phyloP scores from a whole-genome alignment of 2,797 vertebrate species.

The Sciurus carolinensis region DNA sequence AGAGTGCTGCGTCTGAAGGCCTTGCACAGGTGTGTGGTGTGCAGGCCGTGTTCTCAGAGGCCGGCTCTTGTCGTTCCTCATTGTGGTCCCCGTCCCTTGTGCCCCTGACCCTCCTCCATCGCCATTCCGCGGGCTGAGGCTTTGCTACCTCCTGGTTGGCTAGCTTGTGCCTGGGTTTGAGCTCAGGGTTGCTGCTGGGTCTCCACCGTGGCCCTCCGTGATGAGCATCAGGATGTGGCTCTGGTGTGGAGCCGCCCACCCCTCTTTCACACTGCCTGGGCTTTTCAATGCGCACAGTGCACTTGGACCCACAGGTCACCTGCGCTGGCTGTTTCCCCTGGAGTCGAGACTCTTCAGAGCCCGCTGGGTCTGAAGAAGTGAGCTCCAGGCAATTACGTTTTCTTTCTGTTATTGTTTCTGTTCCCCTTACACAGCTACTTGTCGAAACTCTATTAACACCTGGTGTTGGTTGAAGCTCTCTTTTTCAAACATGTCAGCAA shows the following conservation, averaged over 20 bases:
- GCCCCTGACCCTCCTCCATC: background rate
- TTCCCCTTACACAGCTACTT: background rate
- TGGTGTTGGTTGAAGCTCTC: constrained; percentile 60
- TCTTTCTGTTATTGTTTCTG: constrained; percentile 36
- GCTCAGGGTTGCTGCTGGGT: background rate
- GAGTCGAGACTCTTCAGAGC: background rate
- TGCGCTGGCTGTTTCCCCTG: background rate
- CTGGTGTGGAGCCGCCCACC: background rate
- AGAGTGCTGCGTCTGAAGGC: background rate
- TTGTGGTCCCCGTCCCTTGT: background rate
- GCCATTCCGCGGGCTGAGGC: background rate
- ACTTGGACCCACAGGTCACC: background rate
- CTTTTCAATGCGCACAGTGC: background rate
- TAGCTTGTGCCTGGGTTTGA: background rate
- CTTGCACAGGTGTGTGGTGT: background rate
- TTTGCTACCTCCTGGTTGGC: background rate
- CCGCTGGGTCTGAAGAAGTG: background rate
- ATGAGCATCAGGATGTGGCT: background rate
- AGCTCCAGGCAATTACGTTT: constrained; percentile 42
- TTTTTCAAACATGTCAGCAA: constrained; percentile 68
- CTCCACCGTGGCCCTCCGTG: background rate
- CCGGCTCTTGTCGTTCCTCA: background rate
- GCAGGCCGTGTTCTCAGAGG: background rate
- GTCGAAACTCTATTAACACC: constrained; percentile 65
- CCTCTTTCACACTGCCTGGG: background rate